These are phyloP conservation scores for Salminus brasiliensis DNA, from an alignment of 2,113 vertebrate species.

Conservation along the genomic window DNA sequence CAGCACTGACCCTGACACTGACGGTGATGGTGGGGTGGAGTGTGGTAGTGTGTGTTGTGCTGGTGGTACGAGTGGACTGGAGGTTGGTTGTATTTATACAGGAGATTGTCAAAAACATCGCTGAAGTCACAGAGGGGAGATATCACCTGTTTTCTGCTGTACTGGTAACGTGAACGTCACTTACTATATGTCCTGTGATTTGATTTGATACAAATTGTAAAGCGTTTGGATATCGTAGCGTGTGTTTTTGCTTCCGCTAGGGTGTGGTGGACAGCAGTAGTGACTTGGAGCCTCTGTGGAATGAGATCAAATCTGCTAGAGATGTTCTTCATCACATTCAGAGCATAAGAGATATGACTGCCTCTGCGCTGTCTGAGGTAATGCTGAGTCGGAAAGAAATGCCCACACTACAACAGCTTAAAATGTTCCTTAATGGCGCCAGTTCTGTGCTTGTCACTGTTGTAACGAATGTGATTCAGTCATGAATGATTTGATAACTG, in stretches of 20 bases:
- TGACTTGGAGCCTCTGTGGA: slow-evolving; percentile 71
- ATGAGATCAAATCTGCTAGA: slow-evolving; percentile 74
- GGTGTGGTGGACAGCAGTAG: slow-evolving; percentile 67
- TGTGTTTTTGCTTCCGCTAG: neutral
- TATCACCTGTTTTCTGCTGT: slow-evolving; percentile 76
- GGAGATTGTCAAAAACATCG: slow-evolving; percentile 73
- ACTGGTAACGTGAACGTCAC: slow-evolving; percentile 66
- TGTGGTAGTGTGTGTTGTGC: too few relatives aligned
- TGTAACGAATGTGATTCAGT: too few relatives aligned
- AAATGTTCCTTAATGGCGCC: too few relatives aligned
- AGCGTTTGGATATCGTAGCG: neutral
- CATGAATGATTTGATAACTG: too few relatives aligned
- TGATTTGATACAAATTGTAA: neutral
- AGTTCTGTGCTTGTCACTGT: neutral
- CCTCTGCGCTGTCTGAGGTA: slow-evolving; percentile 63
- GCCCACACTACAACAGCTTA: too few relatives aligned
- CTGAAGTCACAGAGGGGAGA: slow-evolving; percentile 65
- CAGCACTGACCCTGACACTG: too few relatives aligned
- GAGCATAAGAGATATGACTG: slow-evolving; percentile 58
- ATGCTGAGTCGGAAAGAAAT: neutral
- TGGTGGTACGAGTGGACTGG: too few relatives aligned
- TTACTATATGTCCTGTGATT: neutral
- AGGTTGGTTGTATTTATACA: too few relatives aligned
- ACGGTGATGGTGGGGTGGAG: too few relatives aligned
- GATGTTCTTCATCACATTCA: slow-evolving; percentile 66